Conservation (phyloP, 2,797 vertebrate genomes). For the Psittacula echo region DNA sequence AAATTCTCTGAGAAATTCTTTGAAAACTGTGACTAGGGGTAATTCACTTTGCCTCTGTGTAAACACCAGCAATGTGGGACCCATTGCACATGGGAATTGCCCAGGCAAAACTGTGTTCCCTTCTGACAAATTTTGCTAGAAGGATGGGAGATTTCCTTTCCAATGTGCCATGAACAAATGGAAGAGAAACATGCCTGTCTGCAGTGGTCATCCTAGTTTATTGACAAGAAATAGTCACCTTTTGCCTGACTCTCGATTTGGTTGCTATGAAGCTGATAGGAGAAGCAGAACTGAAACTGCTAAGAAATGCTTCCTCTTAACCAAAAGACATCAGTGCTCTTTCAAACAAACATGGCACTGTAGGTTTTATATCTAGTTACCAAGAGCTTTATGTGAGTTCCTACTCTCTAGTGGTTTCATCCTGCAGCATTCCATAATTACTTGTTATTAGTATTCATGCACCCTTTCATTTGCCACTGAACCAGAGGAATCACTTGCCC, state of each 20-base stretch:
- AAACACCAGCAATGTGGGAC: fast-evolving
- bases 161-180: not conserved
- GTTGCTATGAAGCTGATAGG: not conserved
- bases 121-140: not conserved
- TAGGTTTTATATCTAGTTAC: not conserved
- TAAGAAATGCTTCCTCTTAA: not conserved
- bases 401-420: not conserved
- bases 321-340: not conserved
- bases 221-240: not conserved
- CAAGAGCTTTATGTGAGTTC: not conserved
- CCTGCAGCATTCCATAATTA: not conserved
- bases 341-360: not conserved
- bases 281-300: constrained; percentile 57
- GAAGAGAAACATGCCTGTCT: not conserved
- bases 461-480: not conserved
- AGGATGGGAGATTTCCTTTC: not conserved
- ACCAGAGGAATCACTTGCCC: not conserved
- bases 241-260: not conserved
- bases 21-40: not conserved
- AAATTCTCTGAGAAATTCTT: not conserved
- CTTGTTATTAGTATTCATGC: not conserved
- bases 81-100: not conserved
- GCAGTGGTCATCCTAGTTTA: not conserved
- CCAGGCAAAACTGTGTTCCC: not conserved
- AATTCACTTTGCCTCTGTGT: not conserved